Evolutionary conservation across 2,888 invertebrate genomes (phyloP).

Genomic region (Patella depressa): DNA sequence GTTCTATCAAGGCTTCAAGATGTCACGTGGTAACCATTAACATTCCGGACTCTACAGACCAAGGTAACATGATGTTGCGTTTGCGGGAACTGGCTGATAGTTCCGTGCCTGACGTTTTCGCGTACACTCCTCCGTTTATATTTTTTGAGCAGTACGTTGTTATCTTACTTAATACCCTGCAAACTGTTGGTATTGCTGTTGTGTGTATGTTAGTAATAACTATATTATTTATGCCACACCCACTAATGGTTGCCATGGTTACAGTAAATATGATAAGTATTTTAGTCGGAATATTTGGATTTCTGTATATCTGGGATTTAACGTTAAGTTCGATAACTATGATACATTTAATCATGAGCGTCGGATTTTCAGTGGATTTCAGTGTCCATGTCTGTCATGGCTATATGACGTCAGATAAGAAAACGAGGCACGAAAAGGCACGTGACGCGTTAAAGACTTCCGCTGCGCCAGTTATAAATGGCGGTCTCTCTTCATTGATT

Average conservation of each 20-base stretch:
- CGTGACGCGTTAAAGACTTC: slow-evolving; percentile 40
- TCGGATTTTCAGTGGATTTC: slow-evolving; percentile 64
- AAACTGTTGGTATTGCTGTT: slow-evolving; percentile 57
- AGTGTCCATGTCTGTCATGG: slow-evolving; percentile 56
- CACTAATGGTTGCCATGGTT: slow-evolving; percentile 54
- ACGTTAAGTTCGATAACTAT: slow-evolving; percentile 61
- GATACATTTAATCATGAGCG: slow-evolving; percentile 63
- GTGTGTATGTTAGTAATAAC: slow-evolving; percentile 60
- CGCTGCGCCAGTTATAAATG: slow-evolving; percentile 54
- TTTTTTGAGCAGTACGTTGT: slow-evolving; percentile 61
- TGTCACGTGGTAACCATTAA: slow-evolving; percentile 34
- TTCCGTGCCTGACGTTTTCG: slow-evolving; percentile 45
- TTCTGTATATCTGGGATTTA: slow-evolving; percentile 56
- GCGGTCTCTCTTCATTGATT: slow-evolving; percentile 50
- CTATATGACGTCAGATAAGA: slow-evolving; percentile 40
- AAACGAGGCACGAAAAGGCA: slow-evolving; percentile 32
- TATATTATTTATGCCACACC: slow-evolving; percentile 60
- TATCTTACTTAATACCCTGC: slow-evolving; percentile 56
- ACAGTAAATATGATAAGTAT: slow-evolving; percentile 59
- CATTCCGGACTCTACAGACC: slow-evolving; percentile 76
- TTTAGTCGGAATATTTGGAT: slow-evolving; percentile 58
- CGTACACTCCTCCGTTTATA: slow-evolving; percentile 54
- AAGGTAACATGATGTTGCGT: slow-evolving; percentile 53
- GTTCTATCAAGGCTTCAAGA: slow-evolving; percentile 81
- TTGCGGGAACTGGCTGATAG: slow-evolving; percentile 51